A percentile compares a stretch with the other conserved stretches of the same genome.
These are phyloP conservation scores for Lycocerus yunnanus DNA, from an alignment of 2,888 invertebrate species.

Conservation along the genomic window DNA sequence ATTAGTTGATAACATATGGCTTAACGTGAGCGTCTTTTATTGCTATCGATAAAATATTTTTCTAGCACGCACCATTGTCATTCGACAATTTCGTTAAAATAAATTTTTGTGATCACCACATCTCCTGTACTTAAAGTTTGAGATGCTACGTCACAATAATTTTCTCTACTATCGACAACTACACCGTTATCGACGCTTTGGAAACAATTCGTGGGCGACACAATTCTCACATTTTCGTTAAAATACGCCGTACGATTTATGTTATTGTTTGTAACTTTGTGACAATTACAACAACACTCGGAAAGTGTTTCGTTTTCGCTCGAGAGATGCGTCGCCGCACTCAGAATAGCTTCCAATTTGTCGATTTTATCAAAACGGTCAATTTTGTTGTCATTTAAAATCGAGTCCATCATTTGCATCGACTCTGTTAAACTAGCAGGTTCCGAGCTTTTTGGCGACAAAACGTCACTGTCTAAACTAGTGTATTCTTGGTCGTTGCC, in stretches of 20 bases:
- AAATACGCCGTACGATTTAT: conserved; percentile 21
- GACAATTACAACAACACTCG: conserved; percentile 62
- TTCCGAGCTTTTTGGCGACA: conserved; percentile 71
- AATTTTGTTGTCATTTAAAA: conserved; percentile 80
- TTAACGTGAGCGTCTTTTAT: neutral
- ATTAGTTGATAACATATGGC: neutral
- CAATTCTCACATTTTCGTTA: conserved; percentile 44
- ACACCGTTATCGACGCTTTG: conserved; percentile 52
- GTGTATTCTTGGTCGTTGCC: conserved; percentile 76
- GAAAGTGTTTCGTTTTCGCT: conserved; percentile 53
- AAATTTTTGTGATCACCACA: conserved; percentile 87
- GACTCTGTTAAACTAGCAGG: conserved; percentile 85
- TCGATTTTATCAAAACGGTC: conserved; percentile 86
- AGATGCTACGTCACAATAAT: conserved; percentile 65
- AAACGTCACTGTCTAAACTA: conserved; percentile 75
- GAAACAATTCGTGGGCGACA: conserved; percentile 50
- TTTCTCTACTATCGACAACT: conserved; percentile 51
- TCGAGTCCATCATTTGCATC: conserved; percentile 87
- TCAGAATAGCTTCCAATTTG: conserved; percentile 82
- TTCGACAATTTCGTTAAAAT: conserved; percentile 50
- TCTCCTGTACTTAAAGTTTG: conserved; percentile 92
- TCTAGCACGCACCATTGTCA: conserved; percentile 15
- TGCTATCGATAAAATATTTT: neutral
- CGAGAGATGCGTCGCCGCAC: conserved; percentile 75
- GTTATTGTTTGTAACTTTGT: conserved; percentile 42